Evolutionary conservation across 2,888 invertebrate genomes (phyloP).

Genomic region (Dorcus hopei): DNA sequence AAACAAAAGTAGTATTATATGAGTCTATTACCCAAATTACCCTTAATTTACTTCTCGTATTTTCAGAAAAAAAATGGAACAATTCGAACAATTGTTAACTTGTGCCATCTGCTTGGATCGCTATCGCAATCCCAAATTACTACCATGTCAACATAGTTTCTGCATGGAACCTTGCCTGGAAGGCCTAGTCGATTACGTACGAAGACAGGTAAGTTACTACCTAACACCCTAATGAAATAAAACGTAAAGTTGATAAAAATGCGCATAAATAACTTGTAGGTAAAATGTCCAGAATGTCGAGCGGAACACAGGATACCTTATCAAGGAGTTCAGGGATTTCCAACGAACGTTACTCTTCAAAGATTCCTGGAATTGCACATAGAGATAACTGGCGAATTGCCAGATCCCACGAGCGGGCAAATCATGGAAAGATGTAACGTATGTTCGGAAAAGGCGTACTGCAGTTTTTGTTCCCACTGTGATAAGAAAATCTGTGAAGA

Average conservation of each 20-base stretch:
- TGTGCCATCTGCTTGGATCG: constrained; percentile 98
- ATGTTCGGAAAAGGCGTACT: constrained; percentile 88
- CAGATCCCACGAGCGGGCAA: constrained; percentile 87
- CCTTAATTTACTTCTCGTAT: not conserved
- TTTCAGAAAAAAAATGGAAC: constrained; percentile 66
- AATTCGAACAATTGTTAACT: constrained; percentile 94
- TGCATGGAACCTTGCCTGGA: constrained; percentile 99
- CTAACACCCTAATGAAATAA: not conserved
- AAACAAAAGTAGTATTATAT: no score
- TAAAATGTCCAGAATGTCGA: constrained; percentile 97
- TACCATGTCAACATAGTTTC: constrained; percentile 99
- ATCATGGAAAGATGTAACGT: constrained; percentile 92
- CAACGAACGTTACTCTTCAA: constrained; percentile 93
- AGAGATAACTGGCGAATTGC: constrained; percentile 87
- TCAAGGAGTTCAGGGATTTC: constrained; percentile 91
- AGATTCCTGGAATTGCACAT: constrained; percentile 92
- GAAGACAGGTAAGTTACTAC: constrained; percentile 69
- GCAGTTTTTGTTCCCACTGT: constrained; percentile 89
- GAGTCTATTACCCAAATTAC: no score
- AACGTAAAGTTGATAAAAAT: not conserved
- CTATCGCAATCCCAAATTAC: constrained; percentile 93
- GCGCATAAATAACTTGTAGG: constrained; percentile 50
- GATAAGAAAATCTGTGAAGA: constrained; percentile 96
- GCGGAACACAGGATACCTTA: constrained; percentile 96
- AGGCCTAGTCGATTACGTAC: constrained; percentile 91